A percentile compares a stretch with the other conserved stretches of the same genome.
phyloP scores from a whole-genome alignment of 37 sponge, comb jelly and placozoan species.

The Halisarca cf. caerulea region DNA sequence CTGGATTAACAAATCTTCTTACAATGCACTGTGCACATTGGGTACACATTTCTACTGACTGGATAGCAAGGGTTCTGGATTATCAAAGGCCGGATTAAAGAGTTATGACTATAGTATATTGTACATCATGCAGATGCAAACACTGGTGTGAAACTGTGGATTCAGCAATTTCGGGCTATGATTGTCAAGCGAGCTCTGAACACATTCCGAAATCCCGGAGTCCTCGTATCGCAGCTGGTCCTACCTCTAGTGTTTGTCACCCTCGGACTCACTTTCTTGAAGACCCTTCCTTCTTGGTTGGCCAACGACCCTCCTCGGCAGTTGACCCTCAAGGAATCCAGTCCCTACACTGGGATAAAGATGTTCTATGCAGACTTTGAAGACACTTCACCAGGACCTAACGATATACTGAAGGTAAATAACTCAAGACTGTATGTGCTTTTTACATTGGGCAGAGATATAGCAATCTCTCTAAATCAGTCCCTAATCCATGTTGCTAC shows the following conservation, averaged over 20 bases:
- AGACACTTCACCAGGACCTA: no score
- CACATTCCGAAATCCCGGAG: constrained; percentile 37
- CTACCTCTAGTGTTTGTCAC: constrained; percentile 16
- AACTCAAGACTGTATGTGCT: no score
- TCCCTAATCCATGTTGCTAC: no score
- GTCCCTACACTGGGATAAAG: background rate
- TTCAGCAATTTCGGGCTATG: constrained; percentile 76
- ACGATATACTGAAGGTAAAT: no score
- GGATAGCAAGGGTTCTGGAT: no score
- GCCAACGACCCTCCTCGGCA: background rate
- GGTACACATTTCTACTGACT: no score
- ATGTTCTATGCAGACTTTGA: constrained; percentile 5
- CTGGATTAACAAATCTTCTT: no score
- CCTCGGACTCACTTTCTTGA: background rate
- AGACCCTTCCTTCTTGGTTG: background rate
- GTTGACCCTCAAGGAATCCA: background rate
- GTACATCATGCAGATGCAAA: constrained; percentile 15
- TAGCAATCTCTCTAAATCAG: no score
- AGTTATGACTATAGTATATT: no score
- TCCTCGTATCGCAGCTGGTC: constrained; percentile 38
- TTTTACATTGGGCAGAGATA: no score
- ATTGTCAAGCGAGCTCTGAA: constrained; percentile 51
- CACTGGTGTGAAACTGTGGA: constrained; percentile 53
- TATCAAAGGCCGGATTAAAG: no score
- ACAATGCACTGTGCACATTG: no score